A percentile compares a stretch with the other conserved stretches of the same genome.
Evolutionary conservation across 2,113 vertebrate genomes (phyloP).

Genomic region (Hypanus sabinus): DNA sequence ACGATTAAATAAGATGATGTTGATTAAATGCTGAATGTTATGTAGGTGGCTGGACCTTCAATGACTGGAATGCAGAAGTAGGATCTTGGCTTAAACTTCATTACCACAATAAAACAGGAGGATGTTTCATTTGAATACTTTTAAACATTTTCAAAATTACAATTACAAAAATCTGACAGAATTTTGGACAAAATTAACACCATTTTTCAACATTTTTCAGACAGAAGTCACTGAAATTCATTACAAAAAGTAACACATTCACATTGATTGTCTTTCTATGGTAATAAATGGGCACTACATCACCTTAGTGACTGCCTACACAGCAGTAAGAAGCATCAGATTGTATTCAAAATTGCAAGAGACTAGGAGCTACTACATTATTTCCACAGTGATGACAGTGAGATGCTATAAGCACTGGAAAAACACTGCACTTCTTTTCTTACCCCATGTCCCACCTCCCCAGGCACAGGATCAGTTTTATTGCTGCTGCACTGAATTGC

Average conservation of each 20-base stretch:
- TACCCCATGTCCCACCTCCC: too few relatives aligned
- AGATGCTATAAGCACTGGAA: not conserved
- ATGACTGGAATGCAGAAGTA: not conserved
- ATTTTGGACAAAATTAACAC: not conserved
- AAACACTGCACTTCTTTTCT: too few relatives aligned
- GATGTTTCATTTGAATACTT: not conserved
- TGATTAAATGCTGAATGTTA: not conserved
- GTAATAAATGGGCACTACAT: not conserved
- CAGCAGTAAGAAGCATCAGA: not conserved
- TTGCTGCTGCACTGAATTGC: too few relatives aligned
- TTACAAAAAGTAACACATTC: not conserved
- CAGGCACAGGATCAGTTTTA: too few relatives aligned
- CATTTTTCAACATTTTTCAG: not conserved
- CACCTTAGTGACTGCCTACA: not conserved
- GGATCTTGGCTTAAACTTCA: not conserved
- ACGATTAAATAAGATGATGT: not conserved
- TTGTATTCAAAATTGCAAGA: not conserved
- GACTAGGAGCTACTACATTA: not conserved
- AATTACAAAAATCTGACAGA: slow-evolving; percentile 17
- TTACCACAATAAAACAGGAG: not conserved
- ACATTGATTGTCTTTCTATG: not conserved
- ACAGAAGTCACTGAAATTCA: not conserved
- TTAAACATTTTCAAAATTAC: slow-evolving; percentile 20
- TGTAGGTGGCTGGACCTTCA: not conserved
- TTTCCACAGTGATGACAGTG: slow-evolving; percentile 1